Base-by-base conservation (phyloP, 2,888 invertebrate species). In the Brenthis daphne region DNA sequence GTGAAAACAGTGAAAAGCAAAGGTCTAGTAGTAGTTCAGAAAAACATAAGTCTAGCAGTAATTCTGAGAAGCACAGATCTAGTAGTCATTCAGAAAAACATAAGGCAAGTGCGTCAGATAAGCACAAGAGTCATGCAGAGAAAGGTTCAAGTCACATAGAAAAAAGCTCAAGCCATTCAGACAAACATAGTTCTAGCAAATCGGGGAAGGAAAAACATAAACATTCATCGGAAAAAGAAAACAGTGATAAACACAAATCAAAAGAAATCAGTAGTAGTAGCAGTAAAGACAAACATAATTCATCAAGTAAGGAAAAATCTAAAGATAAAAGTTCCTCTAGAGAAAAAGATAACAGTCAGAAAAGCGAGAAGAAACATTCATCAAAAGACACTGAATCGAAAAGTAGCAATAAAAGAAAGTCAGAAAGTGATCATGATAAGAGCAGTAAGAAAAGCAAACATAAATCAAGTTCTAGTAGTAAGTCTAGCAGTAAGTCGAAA, bases 301-400 rank as follows among this genome's bases (percentile, higher is more conserved):
- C 86, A 74, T 87, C 87, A 48, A 85, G 81, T 76, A 89, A 85
- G 73, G 90, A 90, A 43, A 89, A 85, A 75, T 80, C 83, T 72
- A 89, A 85, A 78, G 88, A 89, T 58, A 85, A 75, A 61, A 84
- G 81, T 80, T 86, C 87, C 75, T 85, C 86, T 67, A 91, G 87
- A 80, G 89, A 90, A 57, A 90, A 85, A 77, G 85, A 86, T 57
- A 84, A 80, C 79, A 84, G 81, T 81, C 80, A 84, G 77, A 87
- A 83, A 77, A 85, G 80, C 82, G 88, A 90, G 56, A 89, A 86
- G 74, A 89, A 84, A 75, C 84, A 85, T 72, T 80, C 81, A 53
- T 83, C 85, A 71, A 85, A 80, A 81, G 87, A 88, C 67, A 81
- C 75, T 70, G 89, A 85, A 77, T 80, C 81, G 64, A 83, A 78